Percentiles rank a stretch among this genome's conserved stretches.
Conservation (phyloP, 2,797 vertebrate species). For the Peromyscus melanophrys region DNA sequence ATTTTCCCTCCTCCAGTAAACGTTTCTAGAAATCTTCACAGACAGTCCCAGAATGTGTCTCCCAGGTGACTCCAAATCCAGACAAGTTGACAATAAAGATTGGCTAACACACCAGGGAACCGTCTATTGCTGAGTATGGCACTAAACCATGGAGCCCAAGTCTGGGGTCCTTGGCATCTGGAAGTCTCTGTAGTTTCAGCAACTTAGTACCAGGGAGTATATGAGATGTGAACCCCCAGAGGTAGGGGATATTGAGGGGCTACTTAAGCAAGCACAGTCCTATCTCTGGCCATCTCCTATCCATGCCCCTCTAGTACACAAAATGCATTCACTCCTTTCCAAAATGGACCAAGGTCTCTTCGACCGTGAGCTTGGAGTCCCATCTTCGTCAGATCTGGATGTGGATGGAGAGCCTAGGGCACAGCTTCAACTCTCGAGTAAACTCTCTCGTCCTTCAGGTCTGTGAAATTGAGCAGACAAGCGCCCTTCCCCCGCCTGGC, state of each 20-base stretch:
- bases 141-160: rapidly evolving
- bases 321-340: neutral
- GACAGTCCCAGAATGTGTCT: neutral
- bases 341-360: neutral
- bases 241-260: neutral
- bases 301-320: neutral
- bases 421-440: neutral
- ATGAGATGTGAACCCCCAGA: neutral
- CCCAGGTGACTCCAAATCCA: neutral
- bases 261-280: neutral
- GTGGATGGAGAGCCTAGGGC: neutral
- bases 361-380: neutral
- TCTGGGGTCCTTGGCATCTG: neutral
- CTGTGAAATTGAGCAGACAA: neutral
- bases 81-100: neutral
- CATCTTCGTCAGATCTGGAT: neutral
- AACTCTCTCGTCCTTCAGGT: neutral
- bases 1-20: too few relatives aligned
- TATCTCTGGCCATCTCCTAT: neutral
- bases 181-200: neutral
- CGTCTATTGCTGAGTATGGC: neutral
- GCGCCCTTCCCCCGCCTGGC: neutral
- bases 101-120: too few relatives aligned
- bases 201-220: neutral
- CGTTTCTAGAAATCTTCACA: neutral